phyloP scores from a whole-genome alignment of 1,140 invertebrate species.

The Radopholus similis region DNA sequence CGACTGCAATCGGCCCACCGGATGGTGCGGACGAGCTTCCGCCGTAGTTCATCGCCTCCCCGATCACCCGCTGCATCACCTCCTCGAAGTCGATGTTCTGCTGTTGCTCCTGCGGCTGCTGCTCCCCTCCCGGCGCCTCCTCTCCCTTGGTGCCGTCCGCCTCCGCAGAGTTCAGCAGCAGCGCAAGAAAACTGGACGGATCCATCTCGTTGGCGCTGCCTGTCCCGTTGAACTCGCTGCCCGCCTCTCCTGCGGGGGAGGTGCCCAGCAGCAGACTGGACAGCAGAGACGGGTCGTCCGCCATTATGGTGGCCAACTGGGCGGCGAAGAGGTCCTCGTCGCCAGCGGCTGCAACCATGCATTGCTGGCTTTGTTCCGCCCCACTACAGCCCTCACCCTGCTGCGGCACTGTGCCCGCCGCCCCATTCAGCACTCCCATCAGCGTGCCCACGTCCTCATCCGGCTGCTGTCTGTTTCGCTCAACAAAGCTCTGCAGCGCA shows the following conservation, averaged over 20 bases:
- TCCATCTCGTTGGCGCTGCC: too few species aligned
- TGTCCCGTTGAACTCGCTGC: background rate
- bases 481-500: slow-evolving; percentile 42
- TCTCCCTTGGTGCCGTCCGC: background rate
- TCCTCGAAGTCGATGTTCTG: slow-evolving; percentile 14
- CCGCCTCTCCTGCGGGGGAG: background rate
- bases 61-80: slow-evolving; percentile 17
- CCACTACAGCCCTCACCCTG: too few species aligned
- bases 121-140: background rate
- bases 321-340: background rate
- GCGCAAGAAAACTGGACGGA: background rate
- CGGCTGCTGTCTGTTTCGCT: slow-evolving; percentile 18
- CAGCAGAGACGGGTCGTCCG: background rate
- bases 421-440: background rate
- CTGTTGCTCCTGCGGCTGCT: background rate
- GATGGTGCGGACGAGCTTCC: background rate
- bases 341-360: background rate
- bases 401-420: background rate
- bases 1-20: background rate
- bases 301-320: background rate
- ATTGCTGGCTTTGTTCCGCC: background rate
- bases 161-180: background rate
- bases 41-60: slow-evolving; percentile 1
- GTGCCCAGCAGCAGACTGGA: background rate
- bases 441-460: background rate